Evolutionary conservation across 2,113 vertebrate genomes (phyloP).

Genomic region (Globicephala melas): DNA sequence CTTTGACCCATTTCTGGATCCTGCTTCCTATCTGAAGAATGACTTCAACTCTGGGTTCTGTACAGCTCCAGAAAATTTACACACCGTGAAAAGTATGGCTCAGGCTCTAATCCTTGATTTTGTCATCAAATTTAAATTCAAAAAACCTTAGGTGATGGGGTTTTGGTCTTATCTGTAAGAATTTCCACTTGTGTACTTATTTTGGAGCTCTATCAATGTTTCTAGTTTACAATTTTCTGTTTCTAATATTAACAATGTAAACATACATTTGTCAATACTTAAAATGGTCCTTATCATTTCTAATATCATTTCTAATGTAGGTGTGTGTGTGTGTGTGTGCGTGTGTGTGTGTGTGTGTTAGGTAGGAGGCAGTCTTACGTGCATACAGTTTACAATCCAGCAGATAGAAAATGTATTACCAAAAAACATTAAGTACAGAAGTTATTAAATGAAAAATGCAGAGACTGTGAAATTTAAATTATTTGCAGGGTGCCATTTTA

Average conservation of each 20-base stretch:
- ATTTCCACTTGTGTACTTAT: neutral
- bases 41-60: neutral
- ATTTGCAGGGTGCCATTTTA: neutral
- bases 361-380: too few relatives aligned
- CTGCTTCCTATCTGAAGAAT: neutral
- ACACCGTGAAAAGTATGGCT: neutral
- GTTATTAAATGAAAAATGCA: neutral
- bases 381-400: neutral
- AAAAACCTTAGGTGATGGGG: neutral
- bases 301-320: neutral
- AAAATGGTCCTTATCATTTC: neutral
- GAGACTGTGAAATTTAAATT: neutral
- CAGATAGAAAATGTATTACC: neutral
- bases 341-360: neutral
- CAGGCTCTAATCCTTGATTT: neutral
- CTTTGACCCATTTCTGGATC: neutral
- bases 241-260: neutral
- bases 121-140: neutral
- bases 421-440: neutral
- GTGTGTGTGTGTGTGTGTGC: neutral
- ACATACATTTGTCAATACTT: neutral
- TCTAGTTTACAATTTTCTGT: neutral
- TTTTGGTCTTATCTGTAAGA: neutral
- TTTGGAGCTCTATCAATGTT: neutral
- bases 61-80: neutral